A percentile compares a stretch with the other conserved stretches of the same genome.
phyloP scores from a whole-genome alignment of 2,888 invertebrate genomes.

The Dolomedes plantarius region DNA sequence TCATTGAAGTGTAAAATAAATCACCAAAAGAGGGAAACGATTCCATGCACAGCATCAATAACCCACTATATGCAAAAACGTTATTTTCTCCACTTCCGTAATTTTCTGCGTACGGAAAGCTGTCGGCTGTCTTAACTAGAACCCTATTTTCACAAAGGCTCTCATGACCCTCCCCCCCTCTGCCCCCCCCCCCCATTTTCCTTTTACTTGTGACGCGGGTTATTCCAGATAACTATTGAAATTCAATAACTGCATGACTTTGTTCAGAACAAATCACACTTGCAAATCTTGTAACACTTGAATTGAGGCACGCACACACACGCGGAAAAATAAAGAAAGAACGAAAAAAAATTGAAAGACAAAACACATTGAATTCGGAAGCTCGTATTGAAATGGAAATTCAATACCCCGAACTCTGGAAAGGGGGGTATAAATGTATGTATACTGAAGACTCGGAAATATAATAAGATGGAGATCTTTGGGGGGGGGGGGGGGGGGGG shows the following conservation, averaged over 20 bases:
- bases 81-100: too few species aligned
- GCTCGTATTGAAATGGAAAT: constrained; percentile 52
- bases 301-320: not conserved
- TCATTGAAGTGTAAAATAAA: too few species aligned
- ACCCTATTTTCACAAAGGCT: not conserved
- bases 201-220: constrained; percentile 30
- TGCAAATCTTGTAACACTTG: constrained; percentile 58
- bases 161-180: too few species aligned
- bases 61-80: too few species aligned
- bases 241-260: constrained; percentile 65
- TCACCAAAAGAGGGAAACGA: too few species aligned
- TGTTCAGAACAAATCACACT: constrained; percentile 62
- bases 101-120: not conserved
- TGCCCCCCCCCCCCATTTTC: not conserved
- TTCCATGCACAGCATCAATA: too few species aligned
- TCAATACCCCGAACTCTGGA: constrained; percentile 29
- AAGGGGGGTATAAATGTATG: not conserved
- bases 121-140: not conserved
- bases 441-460: constrained; percentile 19
- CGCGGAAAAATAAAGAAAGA: not conserved
- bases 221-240: constrained; percentile 63
- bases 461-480: constrained; percentile 52
- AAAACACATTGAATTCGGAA: constrained; percentile 53
- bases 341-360: constrained; percentile 25
- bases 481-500: too few species aligned